These are phyloP conservation scores for Epinephelus awoara DNA, from an alignment of 2,797 vertebrate species.

Conservation along the genomic window DNA sequence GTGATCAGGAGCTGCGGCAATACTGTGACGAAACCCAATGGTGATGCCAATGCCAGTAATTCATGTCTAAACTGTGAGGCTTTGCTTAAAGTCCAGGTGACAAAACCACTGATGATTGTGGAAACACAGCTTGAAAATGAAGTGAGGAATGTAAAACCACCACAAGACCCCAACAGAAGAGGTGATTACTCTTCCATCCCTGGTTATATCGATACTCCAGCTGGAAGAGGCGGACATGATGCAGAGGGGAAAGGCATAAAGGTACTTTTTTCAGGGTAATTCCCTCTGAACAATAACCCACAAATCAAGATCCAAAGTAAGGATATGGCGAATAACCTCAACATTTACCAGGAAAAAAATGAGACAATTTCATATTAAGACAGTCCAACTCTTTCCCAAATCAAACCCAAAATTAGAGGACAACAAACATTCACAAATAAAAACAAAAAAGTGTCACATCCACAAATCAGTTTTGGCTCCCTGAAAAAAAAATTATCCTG, in stretches of 20 bases:
- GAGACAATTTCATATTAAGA: neutral
- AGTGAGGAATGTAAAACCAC: constrained; percentile 42
- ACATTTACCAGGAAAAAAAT: neutral
- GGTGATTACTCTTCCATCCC: constrained; percentile 55
- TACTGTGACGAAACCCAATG: neutral
- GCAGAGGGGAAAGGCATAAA: constrained; percentile 5
- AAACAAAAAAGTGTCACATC: no score
- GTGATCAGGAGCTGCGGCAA: constrained; percentile 24
- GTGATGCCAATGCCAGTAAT: constrained; percentile 24
- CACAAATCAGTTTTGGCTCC: no score
- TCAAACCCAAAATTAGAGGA: no score
- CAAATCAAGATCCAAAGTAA: neutral
- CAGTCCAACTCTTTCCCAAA: neutral
- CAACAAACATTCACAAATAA: no score
- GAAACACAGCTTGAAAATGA: constrained; percentile 46
- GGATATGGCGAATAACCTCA: neutral
- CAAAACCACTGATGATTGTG: constrained; percentile 43
- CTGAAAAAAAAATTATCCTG: no score
- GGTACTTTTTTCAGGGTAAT: neutral
- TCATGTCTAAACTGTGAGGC: constrained; percentile 26
- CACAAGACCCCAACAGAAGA: constrained; percentile 44
- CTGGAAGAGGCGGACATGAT: constrained; percentile 39
- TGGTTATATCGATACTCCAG: constrained; percentile 35
- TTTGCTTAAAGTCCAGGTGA: constrained; percentile 45
- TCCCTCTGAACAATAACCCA: constrained; percentile 7